These are phyloP conservation scores for Pararge aegeria DNA, from an alignment of 1,140 invertebrate species.

Conservation along the genomic window DNA sequence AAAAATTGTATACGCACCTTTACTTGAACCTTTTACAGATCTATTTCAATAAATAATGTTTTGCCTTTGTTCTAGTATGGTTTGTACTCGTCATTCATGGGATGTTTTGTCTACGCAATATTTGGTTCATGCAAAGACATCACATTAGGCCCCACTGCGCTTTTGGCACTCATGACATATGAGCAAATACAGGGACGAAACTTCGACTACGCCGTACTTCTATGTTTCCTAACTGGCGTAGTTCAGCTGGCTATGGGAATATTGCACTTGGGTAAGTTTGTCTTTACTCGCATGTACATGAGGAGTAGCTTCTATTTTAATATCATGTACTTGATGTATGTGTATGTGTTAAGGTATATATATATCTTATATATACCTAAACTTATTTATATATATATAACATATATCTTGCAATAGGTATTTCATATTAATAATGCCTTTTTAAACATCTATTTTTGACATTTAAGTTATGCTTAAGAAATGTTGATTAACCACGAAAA, in stretches of 20 bases:
- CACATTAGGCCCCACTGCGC: slow-evolving; percentile 92
- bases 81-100: slow-evolving; percentile 95
- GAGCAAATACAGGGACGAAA: slow-evolving; percentile 85
- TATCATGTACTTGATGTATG: not conserved
- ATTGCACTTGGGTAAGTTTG: slow-evolving; percentile 85
- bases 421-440: too few relatives aligned
- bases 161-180: slow-evolving; percentile 91
- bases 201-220: slow-evolving; percentile 89
- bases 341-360: too few relatives aligned
- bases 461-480: too few relatives aligned
- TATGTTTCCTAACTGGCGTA: slow-evolving; percentile 91
- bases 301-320: not conserved
- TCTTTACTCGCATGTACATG: not conserved
- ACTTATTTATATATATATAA: too few relatives aligned
- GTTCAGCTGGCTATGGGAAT: slow-evolving; percentile 92
- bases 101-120: slow-evolving; percentile 94
- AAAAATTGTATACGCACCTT: too few relatives aligned
- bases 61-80: slow-evolving; percentile 89
- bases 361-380: too few relatives aligned
- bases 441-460: too few relatives aligned
- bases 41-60: too few relatives aligned
- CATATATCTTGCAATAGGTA: too few relatives aligned
- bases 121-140: slow-evolving; percentile 96
- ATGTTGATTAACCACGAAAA: too few relatives aligned
- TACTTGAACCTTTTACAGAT: too few relatives aligned